Base-by-base conservation (phyloP, 2,113 vertebrate species). In the Rousettus leschenaultii region DNA sequence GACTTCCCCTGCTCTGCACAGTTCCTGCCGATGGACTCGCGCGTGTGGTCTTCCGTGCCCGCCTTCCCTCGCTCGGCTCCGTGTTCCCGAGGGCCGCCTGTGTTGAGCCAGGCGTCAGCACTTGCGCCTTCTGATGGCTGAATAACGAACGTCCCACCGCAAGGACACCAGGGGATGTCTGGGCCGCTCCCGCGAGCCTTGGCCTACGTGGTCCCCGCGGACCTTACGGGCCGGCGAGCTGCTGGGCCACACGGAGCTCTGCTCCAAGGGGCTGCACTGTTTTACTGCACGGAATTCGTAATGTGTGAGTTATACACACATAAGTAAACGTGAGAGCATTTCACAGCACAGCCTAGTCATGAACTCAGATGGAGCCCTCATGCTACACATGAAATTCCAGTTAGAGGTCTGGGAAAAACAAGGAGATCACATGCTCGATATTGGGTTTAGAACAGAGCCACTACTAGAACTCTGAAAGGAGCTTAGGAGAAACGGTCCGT, bases 281-380 rank as follows among this genome's bases (percentile, higher is more conserved):
- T 43, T 43, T 7, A 5, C 5, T 0, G 0, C n/a, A 0, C 2
- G 0, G 0, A 0, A 2, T 0, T 45, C 10, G 45, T 45, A 45
- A 0, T 5, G 33, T 14, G 7, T 26, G 15, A 68, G n/a, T 7
- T 4, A 55, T 1, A 71, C 33, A 18, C 18, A 6, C 3, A 2
- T 3, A 38, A 19, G 26, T 3, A 3, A 4, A 26, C 0, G 22
- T 1, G 4, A 11, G 65, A 19, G 19, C n/a, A 18, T 16, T 45
- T 3, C 61, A n/a, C 0, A 22, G 71, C 6, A 2, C 6, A 10
- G 6, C 21, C 12, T 12, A 8, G 9, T 0, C 2, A 5, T 13
- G 9, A 19, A 7, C 77, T 53, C 22, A 0, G 1, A 21, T 0
- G 11, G 30, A 8, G 22, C 4, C 2, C 66, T 78, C 35, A 0